phyloP scores from a whole-genome alignment of 2,797 vertebrate genomes.

The Hyperoplus immaculatus region DNA sequence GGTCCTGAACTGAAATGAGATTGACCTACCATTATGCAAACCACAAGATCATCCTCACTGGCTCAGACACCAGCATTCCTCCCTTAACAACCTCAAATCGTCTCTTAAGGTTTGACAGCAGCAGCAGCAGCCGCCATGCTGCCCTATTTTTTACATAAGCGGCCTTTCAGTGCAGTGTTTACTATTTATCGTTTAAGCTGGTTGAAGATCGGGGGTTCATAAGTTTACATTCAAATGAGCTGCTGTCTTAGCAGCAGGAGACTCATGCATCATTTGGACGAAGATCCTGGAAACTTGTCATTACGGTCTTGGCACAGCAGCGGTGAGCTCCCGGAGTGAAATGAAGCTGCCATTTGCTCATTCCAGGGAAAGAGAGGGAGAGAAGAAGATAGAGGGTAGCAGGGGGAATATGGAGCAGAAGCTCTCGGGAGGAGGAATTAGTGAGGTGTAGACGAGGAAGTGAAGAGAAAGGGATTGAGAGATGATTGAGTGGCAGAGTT shows the following conservation, averaged over 20 bases:
- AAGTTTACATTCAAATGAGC: conserved; percentile 73
- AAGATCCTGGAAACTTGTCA: conserved; percentile 69
- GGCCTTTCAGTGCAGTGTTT: conserved; percentile 52
- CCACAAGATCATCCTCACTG: conserved; percentile 65
- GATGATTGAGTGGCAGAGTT: conserved; percentile 67
- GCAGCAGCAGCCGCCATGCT: conserved; percentile 26
- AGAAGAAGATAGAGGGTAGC: conserved; percentile 42
- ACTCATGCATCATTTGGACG: conserved; percentile 29
- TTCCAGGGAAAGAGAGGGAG: conserved; percentile 25
- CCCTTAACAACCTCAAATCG: conserved; percentile 55
- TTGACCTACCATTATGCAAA: conserved; percentile 70
- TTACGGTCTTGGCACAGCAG: conserved; percentile 53
- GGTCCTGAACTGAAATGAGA: conserved; percentile 57
- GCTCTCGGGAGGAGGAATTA: conserved; percentile 66
- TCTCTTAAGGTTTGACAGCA: conserved; percentile 50
- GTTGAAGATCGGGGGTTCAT: conserved; percentile 58
- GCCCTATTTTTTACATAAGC: conserved; percentile 60
- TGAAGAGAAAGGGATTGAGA: conserved; percentile 45
- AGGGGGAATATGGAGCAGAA: conserved; percentile 48
- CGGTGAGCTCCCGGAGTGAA: conserved; percentile 44
- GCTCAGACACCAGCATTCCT: conserved; percentile 63
- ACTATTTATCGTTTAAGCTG: conserved; percentile 59
- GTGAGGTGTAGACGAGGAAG: conserved; percentile 47
- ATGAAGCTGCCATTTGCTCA: conserved; percentile 53
- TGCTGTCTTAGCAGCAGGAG: conserved; percentile 58